Evolutionary conservation across 1,140 invertebrate species (phyloP).

Genomic region (Ephestia elutella): DNA sequence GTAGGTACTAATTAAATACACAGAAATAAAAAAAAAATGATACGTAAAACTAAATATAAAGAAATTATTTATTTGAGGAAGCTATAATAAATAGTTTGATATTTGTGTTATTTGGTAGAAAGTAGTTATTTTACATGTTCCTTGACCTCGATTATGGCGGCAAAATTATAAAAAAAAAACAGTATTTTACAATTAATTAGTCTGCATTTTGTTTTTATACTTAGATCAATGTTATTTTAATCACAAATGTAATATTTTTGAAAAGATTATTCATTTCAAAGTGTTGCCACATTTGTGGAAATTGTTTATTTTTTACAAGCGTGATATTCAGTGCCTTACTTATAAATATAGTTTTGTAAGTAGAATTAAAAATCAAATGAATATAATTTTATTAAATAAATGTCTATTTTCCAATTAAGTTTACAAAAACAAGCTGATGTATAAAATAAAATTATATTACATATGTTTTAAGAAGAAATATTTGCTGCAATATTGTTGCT

Average conservation of each 20-base stretch:
- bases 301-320: slow-evolving; percentile 18
- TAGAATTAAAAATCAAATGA: not conserved
- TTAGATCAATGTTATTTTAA: not conserved
- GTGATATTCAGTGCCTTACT: slow-evolving; percentile 3
- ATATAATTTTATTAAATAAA: not conserved
- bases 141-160: not conserved
- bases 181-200: slow-evolving; percentile 2
- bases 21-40: no score
- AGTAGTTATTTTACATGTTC: no score
- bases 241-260: slow-evolving; percentile 23
- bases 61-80: no score
- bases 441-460: slow-evolving; percentile 10
- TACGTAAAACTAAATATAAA: no score
- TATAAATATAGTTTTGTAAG: slow-evolving; percentile 1
- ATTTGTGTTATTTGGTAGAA: no score
- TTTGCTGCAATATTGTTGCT: not conserved
- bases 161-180: not conserved
- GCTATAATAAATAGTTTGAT: no score
- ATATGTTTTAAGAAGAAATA: not conserved
- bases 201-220: not conserved
- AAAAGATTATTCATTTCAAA: not conserved
- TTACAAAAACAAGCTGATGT: not conserved
- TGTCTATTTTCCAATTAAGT: not conserved
- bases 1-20: no score
- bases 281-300: slow-evolving; percentile 31